Percentiles rank a stretch among this genome's conserved stretches.
Evolutionary conservation across 1,140 invertebrate species (phyloP).

Genomic region (Drosophila leontia): DNA sequence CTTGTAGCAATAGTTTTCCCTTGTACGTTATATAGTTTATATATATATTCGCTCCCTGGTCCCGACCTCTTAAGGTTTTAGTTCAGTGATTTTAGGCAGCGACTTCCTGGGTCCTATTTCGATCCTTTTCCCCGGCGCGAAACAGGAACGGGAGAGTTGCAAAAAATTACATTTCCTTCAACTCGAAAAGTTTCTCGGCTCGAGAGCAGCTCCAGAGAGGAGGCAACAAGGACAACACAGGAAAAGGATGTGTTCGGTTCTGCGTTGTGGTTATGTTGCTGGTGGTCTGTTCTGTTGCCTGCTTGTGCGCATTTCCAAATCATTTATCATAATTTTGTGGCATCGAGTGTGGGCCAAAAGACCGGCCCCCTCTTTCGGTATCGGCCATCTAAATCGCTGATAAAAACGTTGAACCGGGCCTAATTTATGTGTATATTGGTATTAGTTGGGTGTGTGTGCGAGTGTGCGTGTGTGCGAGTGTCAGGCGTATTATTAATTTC

Average conservation of each 20-base stretch:
- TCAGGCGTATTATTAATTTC: conserved; percentile 76
- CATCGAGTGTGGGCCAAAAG: conserved; percentile 48
- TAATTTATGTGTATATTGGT: conserved; percentile 80
- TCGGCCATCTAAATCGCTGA: conserved; percentile 61
- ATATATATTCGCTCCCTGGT: conserved; percentile 13
- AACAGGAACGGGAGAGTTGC: conserved; percentile 23
- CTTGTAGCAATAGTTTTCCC: conserved; percentile 64
- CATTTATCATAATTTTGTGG: conserved; percentile 83
- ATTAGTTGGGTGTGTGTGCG: conserved; percentile 52
- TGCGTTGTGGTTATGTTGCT: conserved; percentile 72
- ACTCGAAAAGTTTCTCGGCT: conserved; percentile 77
- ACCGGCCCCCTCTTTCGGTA: neutral
- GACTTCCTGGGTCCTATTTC: conserved; percentile 63
- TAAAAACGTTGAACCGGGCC: conserved; percentile 79
- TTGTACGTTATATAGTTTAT: conserved; percentile 12
- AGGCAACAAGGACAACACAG: conserved; percentile 59
- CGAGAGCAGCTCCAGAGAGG: conserved; percentile 32
- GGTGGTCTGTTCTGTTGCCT: conserved; percentile 50
- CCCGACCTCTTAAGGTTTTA: conserved; percentile 66
- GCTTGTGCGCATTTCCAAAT: conserved; percentile 82
- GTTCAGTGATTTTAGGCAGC: conserved; percentile 80
- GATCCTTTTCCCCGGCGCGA: conserved; percentile 51
- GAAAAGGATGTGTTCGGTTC: conserved; percentile 82
- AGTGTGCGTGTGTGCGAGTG: conserved; percentile 32
- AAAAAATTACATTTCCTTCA: conserved; percentile 82